A percentile compares a stretch with the other conserved stretches of the same genome.
Conservation (phyloP, 2,113 vertebrate species). For the Clarias macrocephalus region DNA sequence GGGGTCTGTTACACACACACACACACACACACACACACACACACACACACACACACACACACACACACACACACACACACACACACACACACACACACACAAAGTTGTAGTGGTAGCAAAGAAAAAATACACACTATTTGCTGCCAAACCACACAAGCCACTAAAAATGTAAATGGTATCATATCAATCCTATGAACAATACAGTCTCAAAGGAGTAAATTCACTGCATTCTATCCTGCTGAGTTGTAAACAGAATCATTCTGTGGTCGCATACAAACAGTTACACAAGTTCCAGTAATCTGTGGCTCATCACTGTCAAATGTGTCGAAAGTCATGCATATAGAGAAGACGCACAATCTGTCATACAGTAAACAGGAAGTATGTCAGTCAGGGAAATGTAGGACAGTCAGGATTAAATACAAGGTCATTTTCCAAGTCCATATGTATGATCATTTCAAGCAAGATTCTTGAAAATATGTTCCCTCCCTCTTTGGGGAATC, state of each 20-base stretch:
- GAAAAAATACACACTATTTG: not conserved
- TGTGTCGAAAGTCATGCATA: not conserved
- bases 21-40: too few relatives aligned
- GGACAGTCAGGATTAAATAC: not conserved
- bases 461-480: not conserved
- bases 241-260: slow-evolving; percentile 7
- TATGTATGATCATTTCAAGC: not conserved
- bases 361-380: not conserved
- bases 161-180: not conserved
- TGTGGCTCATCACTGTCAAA: not conserved
- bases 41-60: too few relatives aligned
- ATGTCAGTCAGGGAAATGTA: not conserved
- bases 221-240: not conserved
- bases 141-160: not conserved
- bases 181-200: not conserved
- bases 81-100: too few relatives aligned
- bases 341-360: not conserved
- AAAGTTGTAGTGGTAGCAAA: too few relatives aligned
- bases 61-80: too few relatives aligned
- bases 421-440: not conserved
- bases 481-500: not conserved
- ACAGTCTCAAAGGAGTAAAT: not conserved
- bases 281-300: slow-evolving; percentile 6
- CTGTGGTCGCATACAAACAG: slow-evolving; percentile 1
- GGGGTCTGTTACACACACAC: too few relatives aligned